Base-by-base conservation (phyloP, 2,797 vertebrate species). In the Anguilla marmorata region DNA sequence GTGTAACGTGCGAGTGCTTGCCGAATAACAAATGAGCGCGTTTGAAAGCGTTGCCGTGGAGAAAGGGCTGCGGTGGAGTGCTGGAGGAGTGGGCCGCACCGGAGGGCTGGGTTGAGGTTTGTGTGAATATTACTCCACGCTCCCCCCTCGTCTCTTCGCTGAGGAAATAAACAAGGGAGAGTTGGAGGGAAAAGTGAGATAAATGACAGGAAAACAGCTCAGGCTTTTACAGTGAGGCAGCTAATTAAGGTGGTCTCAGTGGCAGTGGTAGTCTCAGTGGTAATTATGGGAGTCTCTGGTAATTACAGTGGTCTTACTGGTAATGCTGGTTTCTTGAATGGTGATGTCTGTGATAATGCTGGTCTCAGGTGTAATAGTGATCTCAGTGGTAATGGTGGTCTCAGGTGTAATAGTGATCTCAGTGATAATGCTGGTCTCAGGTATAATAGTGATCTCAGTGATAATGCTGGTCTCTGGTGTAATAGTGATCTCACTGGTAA, bases 121-220 rank as follows among this genome's bases (percentile, higher is more conserved):
- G 8, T 52, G 80, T 50, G 48, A 41, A 45, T 50, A 27, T 7
- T 84, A 12, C 11, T 52, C 24, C 19, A 8, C 1, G 24, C 24
- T 12, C 45, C 6, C 33, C 45, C 80, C 45, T 11, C 48, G 4
- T 9, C 45, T 48, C 24, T 19, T 16, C 12, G 0, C 6, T 48
- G 76, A 80, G 76, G 0, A 48, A 48, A 80, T n/a, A n/a, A 45
- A 7, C 24, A 41, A 72, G 30, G 72, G 24, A 37, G 37, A 85
- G 8, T 12, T 8, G 14, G 37, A 19, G 24, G 21, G 33, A 60
- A 69, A 27, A 24, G 30, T 11, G 12, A 1, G 24, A 52, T 82
- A 84, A 63, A 88, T 80, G 52, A 56, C 14, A 74, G 69, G 74
- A 79, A 45, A 45, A 79, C 16, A 1, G 60, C 60, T n/a, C 60